Base-by-base conservation (phyloP, 2,888 invertebrate genomes). In the Atherix ibis region DNA sequence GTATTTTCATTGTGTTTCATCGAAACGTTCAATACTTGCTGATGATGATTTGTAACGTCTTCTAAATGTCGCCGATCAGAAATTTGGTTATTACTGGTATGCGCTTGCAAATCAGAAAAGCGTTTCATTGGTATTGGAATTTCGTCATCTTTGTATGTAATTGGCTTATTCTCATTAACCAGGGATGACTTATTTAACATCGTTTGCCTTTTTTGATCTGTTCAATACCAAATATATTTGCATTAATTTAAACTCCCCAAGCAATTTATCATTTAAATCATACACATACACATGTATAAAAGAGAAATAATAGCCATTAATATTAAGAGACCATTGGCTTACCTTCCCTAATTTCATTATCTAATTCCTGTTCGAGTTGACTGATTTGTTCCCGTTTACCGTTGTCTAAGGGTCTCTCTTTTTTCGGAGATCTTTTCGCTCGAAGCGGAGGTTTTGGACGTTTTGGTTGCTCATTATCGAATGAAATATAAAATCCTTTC, bases 401-500 rank as follows among this genome's bases (percentile, higher is more conserved):
- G n/a, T 48, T 50, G 37, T 57, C 59, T 33, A 49, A 34, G 35
- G 59, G 58, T 32, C 61, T 53, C 46, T 83, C 82, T 58, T 83
- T 84, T 51, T 79, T 78, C 1, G 84, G 83, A 5, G 83, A 83
- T 37, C 75, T 70, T 54, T 83, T 84, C 38, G 69, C 69, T 43
- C 88, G 66, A 34, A 89, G 63, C 12, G 85, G 84, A 2, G 89
- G 91, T 58, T 91, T 91, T 12, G 88, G 85, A 50, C 87, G 69
- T 54, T 83, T 84, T 12, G 88, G 87, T 48, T 77, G 76, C 37
- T 84, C 84, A 54, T 82, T 78, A 54, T 89, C 89, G 55, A 94
- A 89, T 32, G 88, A 84, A 52, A 94, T 87, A 59, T 92, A 92
- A 64, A 94, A 94, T 18, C 85, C 84, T 57, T 85, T 83, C 54